Conservation (phyloP, 2,113 vertebrate species). For the Pantherophis guttatus region DNA sequence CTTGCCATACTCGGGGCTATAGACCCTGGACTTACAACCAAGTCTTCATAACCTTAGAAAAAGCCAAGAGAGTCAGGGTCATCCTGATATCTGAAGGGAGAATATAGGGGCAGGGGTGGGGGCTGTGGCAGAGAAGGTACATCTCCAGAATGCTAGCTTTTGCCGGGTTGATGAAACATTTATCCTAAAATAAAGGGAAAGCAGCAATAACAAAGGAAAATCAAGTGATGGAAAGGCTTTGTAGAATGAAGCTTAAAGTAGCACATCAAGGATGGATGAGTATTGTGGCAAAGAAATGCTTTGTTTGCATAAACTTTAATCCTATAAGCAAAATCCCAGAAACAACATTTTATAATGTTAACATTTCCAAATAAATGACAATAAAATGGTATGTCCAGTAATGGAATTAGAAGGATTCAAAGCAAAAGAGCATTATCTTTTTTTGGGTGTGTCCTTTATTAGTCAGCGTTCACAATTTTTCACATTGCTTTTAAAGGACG, state of each 20-base stretch:
- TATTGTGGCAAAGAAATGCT: not conserved
- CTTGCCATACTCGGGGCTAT: not conserved
- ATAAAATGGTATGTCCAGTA: not conserved
- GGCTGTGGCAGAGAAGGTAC: not conserved
- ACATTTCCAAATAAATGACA: not conserved
- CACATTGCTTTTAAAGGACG: not conserved
- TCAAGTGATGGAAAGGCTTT: not conserved
- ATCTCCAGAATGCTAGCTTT: not conserved
- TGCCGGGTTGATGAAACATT: not conserved
- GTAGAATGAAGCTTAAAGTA: not conserved
- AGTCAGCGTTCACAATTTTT: not conserved
- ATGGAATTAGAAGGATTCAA: not conserved
- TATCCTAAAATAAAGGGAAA: not conserved
- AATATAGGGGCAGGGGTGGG: not conserved
- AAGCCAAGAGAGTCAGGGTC: not conserved
- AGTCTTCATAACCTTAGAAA: not conserved
- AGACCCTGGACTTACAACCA: not conserved
- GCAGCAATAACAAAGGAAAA: not conserved
- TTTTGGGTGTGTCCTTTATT: not conserved
- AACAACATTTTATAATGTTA: not conserved
- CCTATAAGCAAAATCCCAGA: not conserved
- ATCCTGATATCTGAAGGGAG: not conserved
- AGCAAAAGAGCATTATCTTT: not conserved
- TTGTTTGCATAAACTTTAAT: not conserved
- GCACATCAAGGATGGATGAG: not conserved